Evolutionary conservation across 2,797 vertebrate species (phyloP), one percentile per base, ranked within the genome.

Genomic region (Epinephelus coioides): DNA sequence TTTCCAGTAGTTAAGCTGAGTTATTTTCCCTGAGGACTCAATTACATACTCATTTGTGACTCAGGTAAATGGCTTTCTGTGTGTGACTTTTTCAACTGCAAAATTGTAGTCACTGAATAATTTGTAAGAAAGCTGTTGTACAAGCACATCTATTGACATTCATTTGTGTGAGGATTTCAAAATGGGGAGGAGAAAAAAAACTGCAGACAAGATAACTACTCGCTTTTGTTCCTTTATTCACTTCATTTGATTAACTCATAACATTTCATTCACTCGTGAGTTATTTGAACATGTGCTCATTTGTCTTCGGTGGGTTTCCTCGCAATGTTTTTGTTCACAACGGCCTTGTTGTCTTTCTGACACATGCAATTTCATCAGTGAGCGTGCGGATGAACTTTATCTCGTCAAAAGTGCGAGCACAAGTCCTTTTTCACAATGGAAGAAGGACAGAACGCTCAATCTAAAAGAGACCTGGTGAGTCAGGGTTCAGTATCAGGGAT

Each of bases 1-100:
- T 96, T 98, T 97, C 96, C 96, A 97, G 97, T 98, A 97, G 96
- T 97, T 98, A 97, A 97, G 95, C 96, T 97, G 97, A 98, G 95
- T 97, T 97, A 97, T 97, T 95, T 97, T 96, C 97, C 97, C 97
- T 88, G 94, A 96, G 96, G 96, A 98, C 96, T 97, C 96, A 97
- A 97, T 98, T 98, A 98, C 95, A 97, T 96, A 96, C 96, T 97
- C 96, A 97, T 97, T 97, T 98, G 95, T 97, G 96, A 96, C 96
- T 96, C 96, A 96, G 96, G 97, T 98, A 97, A 97, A 97, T 93
- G 92, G 91, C 86, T 94, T 92, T 88, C 89, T 78, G 82, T 72
- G 84, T 89, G 89, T 91, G 92, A 94, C 92, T 94, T 94, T 91
- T 93, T 94, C 92, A 93, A 93, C 92, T 94, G 93, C 88, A 89